Conservation (phyloP, 2,113 vertebrate species). For the Arothron firmamentum region DNA sequence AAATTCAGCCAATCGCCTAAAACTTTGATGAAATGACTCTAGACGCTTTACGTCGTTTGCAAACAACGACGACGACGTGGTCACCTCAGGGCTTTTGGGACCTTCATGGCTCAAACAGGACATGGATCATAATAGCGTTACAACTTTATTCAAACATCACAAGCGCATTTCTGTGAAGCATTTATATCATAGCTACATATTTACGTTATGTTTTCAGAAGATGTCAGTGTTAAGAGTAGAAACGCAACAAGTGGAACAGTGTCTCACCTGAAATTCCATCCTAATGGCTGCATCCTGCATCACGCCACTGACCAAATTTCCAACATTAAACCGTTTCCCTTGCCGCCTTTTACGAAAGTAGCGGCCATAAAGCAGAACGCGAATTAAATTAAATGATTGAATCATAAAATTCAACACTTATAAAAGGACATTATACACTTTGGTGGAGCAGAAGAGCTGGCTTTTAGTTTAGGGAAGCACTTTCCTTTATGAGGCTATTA, state of each 20-base stretch:
- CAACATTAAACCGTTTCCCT: slow-evolving; percentile 49
- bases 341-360: slow-evolving; percentile 40
- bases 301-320: slow-evolving; percentile 42
- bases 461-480: slow-evolving; percentile 62
- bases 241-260: not conserved
- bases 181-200: no score
- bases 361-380: slow-evolving; percentile 33
- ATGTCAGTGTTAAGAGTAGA: not conserved
- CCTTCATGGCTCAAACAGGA: slow-evolving; percentile 44
- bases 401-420: slow-evolving; percentile 34
- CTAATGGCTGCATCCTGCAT: slow-evolving; percentile 36
- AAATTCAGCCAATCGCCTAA: not conserved
- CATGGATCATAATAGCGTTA: slow-evolving; percentile 57
- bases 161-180: slow-evolving; percentile 26
- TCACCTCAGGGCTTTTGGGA: slow-evolving; percentile 53
- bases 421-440: slow-evolving; percentile 36
- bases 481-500: slow-evolving; percentile 70
- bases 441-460: slow-evolving; percentile 33
- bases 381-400: slow-evolving; percentile 5
- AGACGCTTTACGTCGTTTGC: not conserved
- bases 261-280: slow-evolving; percentile 24
- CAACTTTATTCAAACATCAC: slow-evolving; percentile 32
- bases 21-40: not conserved
- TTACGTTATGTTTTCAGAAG: no score
- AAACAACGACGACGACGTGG: slow-evolving; percentile 15